These are phyloP conservation scores for Uromys caudimaculatus DNA, from an alignment of 2,797 vertebrate genomes.

Conservation along the genomic window DNA sequence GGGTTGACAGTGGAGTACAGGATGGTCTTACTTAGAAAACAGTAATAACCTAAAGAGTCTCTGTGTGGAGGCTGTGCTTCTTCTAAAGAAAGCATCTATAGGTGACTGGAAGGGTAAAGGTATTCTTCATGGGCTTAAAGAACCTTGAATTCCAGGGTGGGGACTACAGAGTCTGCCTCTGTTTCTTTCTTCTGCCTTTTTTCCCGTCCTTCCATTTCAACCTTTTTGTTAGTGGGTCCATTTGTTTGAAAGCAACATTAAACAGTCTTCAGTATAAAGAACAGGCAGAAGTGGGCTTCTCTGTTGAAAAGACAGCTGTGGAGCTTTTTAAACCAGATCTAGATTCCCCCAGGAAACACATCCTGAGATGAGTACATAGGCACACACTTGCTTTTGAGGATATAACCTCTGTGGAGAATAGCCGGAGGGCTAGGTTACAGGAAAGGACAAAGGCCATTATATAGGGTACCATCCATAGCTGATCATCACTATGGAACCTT, in stretches of 20 bases:
- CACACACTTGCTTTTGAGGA: background rate
- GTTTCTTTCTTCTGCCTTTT: background rate
- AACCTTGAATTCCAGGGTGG: background rate
- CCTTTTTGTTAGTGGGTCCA: background rate
- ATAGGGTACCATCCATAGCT: too few relatives aligned
- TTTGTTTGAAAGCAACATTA: background rate
- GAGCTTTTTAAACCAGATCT: background rate
- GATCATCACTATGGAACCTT: background rate
- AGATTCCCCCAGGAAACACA: background rate
- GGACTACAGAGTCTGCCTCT: background rate
- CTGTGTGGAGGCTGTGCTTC: too few relatives aligned
- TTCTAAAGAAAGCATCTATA: background rate
- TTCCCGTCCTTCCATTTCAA: background rate
- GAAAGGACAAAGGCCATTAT: background rate
- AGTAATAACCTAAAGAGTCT: background rate
- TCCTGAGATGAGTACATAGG: background rate
- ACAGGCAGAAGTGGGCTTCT: background rate
- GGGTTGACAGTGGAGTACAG: background rate
- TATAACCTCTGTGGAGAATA: background rate
- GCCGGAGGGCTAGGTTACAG: rapidly evolving
- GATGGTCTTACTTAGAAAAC: background rate
- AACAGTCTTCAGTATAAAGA: background rate
- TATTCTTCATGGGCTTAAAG: background rate
- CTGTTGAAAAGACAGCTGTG: background rate
- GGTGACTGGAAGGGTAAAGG: background rate